A percentile compares a stretch with the other conserved stretches of the same genome.
Evolutionary conservation across 2,888 invertebrate genomes (phyloP).

Genomic region (Deilephila elpenor): DNA sequence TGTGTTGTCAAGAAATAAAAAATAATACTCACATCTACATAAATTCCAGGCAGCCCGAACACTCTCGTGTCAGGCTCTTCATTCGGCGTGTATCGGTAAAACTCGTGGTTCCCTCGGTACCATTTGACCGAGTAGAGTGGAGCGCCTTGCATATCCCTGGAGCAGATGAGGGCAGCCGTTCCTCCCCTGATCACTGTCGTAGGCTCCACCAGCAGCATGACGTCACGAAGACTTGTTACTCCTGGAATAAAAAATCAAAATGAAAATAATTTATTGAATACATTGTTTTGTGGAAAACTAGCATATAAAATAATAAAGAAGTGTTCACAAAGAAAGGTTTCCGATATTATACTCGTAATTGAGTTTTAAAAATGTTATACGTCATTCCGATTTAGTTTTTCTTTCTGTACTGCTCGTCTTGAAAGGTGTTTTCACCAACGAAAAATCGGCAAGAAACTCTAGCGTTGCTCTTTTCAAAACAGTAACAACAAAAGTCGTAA

Average conservation of each 20-base stretch:
- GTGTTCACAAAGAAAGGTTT: too few species aligned
- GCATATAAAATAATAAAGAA: too few species aligned
- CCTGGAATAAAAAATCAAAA: slow-evolving; percentile 63
- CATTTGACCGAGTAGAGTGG: slow-evolving; percentile 94
- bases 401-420: too few species aligned
- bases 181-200: slow-evolving; percentile 88
- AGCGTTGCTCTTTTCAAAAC: too few species aligned
- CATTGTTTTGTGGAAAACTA: too few species aligned
- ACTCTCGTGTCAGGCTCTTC: slow-evolving; percentile 89
- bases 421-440: too few species aligned
- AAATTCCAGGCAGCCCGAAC: slow-evolving; percentile 90
- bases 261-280: not conserved
- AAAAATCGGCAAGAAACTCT: too few species aligned
- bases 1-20: not conserved
- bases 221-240: slow-evolving; percentile 88
- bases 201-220: slow-evolving; percentile 89
- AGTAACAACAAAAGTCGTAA: too few species aligned
- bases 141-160: slow-evolving; percentile 90
- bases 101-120: slow-evolving; percentile 93
- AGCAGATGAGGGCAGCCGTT: slow-evolving; percentile 88
- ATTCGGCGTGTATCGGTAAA: slow-evolving; percentile 92
- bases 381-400: too few species aligned
- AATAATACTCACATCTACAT: slow-evolving; percentile 90
- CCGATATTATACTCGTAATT: too few species aligned
- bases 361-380: too few species aligned